Evolutionary conservation across 23 tunicate genomes (phyloP).

Genomic region (Aplidium turbinatum): DNA sequence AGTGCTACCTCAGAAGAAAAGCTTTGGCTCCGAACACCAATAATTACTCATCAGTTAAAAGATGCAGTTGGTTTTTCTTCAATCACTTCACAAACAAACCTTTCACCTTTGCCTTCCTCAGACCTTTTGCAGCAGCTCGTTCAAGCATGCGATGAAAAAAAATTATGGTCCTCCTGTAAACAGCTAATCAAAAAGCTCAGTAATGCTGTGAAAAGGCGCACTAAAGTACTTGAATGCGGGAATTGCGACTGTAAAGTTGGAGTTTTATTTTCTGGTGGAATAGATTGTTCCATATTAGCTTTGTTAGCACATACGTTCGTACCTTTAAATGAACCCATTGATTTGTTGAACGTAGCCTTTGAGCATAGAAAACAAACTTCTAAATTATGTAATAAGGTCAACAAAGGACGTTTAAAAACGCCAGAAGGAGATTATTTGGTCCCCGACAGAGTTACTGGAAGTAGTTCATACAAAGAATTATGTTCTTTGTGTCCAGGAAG

Average conservation of each 20-base stretch:
- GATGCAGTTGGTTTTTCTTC: no score
- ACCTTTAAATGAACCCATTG: slow-evolving; percentile 50
- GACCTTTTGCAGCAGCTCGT: no score
- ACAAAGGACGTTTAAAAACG: background rate
- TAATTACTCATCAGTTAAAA: no score
- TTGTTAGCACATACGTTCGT: slow-evolving; percentile 54
- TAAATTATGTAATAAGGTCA: background rate
- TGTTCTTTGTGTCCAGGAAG: slow-evolving; percentile 55
- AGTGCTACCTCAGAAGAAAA: no score
- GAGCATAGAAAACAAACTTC: slow-evolving; percentile 4
- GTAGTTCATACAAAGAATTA: slow-evolving; percentile 52
- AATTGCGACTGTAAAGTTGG: slow-evolving; percentile 36
- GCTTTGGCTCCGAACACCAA: no score
- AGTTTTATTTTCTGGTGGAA: slow-evolving; percentile 90
- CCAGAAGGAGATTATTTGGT: slow-evolving; percentile 33
- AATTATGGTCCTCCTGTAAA: slow-evolving; percentile 31
- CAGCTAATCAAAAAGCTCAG: slow-evolving; percentile 26
- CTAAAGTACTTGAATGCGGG: slow-evolving; percentile 5
- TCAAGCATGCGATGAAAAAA: slow-evolving; percentile 9
- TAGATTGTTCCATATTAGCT: slow-evolving; percentile 86
- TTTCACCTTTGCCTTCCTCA: no score
- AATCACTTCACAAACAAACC: no score
- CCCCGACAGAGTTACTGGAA: slow-evolving; percentile 76
- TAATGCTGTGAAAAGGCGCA: slow-evolving; percentile 56
- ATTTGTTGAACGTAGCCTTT: slow-evolving; percentile 85